Evolutionary conservation across 1,140 invertebrate species (phyloP), one percentile per base, ranked within the genome.

Genomic region (Choristoneura fumiferana): DNA sequence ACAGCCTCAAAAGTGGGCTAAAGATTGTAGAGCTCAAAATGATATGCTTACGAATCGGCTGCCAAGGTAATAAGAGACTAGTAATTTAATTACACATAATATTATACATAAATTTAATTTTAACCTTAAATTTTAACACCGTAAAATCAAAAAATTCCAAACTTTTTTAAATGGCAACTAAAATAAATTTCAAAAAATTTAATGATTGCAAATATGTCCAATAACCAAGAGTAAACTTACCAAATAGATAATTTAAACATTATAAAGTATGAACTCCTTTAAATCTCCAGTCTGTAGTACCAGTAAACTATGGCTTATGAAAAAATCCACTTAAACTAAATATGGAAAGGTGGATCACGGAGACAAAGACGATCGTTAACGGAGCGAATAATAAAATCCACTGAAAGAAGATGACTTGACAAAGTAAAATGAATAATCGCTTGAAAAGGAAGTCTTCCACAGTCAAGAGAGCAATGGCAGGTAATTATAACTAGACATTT

Each of bases 291-390:
- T 40, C 12, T 15, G 12, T n/a, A 13, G 12, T 13, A 29, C 2
- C 15, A 40, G 15, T 40, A 13, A 14, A 40, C 38, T 29, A 2
- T 6, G 22, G 22, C 18, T 49, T 49, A 22, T 29, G 22, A 49
- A 49, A 49, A 18, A 29, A 8, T 18, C 22, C 18, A 45, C 43
- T 33, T 29, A 13, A 4, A 22, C n/a, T 12, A n/a, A n/a, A n/a
- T n/a, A 22, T 45, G 10, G 15, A 18, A 29, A 29, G 43, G 22
- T 29, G 22, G 18, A 49, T 33, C 18, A 1, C 18, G 12, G n/a
- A 18, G 43, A 29, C 43, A 49, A 33, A 49, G 43, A 49, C 22
- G 22, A 49, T 49, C 43, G 43, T 49, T 49, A 49, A 49, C 43
- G 43, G 43, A 29, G 43, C 43, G 22, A 22, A 12, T 49, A 49